Evolutionary conservation across 2,888 invertebrate genomes (phyloP).

Genomic region (Bombylius discolor): DNA sequence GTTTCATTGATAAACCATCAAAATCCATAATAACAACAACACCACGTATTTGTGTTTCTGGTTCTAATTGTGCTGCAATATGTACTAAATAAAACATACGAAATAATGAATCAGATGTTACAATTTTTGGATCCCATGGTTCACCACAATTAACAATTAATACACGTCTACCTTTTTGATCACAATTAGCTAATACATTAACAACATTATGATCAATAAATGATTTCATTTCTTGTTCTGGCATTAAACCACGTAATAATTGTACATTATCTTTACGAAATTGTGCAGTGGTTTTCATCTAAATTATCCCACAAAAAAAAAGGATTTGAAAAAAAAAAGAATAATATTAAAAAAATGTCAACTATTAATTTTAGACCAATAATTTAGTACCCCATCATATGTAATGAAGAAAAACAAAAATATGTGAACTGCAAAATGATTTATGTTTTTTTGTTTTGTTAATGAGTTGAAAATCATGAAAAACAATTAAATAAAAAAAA

Average conservation of each 20-base stretch:
- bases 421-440: too few species aligned
- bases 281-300: constrained; percentile 65
- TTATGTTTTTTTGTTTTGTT: too few species aligned
- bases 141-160: constrained; percentile 60
- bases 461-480: too few species aligned
- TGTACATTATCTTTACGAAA: constrained; percentile 59
- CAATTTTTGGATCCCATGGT: constrained; percentile 61
- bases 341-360: too few species aligned
- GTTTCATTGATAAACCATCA: constrained; percentile 60
- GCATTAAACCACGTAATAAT: constrained; percentile 50
- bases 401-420: too few species aligned
- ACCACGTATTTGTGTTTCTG: constrained; percentile 67
- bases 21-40: constrained; percentile 75
- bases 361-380: not conserved
- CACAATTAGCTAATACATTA: constrained; percentile 62
- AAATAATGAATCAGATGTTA: constrained; percentile 63
- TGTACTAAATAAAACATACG: constrained; percentile 67
- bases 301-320: not conserved
- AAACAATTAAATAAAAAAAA: too few species aligned
- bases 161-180: constrained; percentile 62
- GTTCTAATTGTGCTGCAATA: constrained; percentile 60
- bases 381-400: not conserved
- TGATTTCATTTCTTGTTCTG: constrained; percentile 51
- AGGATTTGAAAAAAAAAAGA: not conserved
- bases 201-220: constrained; percentile 61